phyloP scores from a whole-genome alignment of 2,113 vertebrate genomes.

The Tenrec ecaudatus region DNA sequence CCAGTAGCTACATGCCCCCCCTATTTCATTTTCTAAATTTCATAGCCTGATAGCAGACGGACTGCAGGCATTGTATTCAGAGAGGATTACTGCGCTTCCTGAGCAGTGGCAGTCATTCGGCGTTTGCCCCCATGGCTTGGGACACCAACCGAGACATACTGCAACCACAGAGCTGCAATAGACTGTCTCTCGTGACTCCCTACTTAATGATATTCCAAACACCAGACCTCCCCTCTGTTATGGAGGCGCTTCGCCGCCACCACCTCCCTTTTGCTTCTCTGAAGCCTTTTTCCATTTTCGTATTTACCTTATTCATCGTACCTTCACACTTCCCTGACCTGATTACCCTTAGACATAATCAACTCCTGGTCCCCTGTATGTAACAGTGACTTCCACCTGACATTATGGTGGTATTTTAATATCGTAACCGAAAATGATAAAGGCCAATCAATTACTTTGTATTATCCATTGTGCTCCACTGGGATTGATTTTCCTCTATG shows the following conservation, averaged over 20 bases:
- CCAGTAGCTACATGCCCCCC: constrained; percentile 39
- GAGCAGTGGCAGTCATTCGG: constrained; percentile 73
- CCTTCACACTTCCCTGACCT: constrained; percentile 82
- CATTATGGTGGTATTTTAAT: constrained; percentile 78
- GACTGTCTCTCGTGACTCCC: constrained; percentile 57
- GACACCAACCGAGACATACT: constrained; percentile 64
- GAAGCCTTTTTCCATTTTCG: constrained; percentile 61
- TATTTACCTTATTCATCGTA: constrained; percentile 80
- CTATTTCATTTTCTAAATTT: constrained; percentile 74
- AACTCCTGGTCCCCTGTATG: constrained; percentile 75
- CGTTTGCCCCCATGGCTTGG: constrained; percentile 64
- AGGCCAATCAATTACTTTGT: constrained; percentile 84
- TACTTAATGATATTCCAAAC: constrained; percentile 65
- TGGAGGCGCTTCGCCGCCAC: constrained; percentile 28
- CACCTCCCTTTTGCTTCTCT: constrained; percentile 70
- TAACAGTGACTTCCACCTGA: constrained; percentile 80
- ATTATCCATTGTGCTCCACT: constrained; percentile 79
- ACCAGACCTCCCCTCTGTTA: constrained; percentile 35
- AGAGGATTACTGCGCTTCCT: constrained; percentile 75
- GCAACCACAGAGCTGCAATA: constrained; percentile 56
- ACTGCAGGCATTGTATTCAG: constrained; percentile 70
- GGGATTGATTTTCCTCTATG: constrained; percentile 76
- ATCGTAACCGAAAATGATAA: constrained; percentile 74
- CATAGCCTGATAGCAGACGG: constrained; percentile 63
- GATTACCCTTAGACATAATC: constrained; percentile 83